phyloP scores from a whole-genome alignment of 1,140 invertebrate species.

The Metopolophium dirhodum region DNA sequence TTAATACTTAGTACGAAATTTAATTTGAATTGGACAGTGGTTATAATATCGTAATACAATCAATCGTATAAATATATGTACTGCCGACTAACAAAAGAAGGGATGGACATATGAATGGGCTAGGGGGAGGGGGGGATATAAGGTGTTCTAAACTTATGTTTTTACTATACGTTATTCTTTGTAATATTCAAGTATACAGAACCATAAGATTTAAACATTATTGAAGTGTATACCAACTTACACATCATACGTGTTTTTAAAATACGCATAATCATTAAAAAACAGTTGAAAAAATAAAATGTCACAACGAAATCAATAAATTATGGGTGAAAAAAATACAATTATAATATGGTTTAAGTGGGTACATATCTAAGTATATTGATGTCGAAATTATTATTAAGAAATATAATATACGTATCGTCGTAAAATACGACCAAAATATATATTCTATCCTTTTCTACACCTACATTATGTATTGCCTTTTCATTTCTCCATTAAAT shows the following conservation, averaged over 20 bases:
- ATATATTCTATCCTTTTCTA: not conserved
- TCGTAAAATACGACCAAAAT: not conserved
- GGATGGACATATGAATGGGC: too few species aligned
- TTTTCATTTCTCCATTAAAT: not conserved
- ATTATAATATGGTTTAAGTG: not conserved
- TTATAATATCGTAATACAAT: too few species aligned
- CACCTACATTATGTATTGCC: not conserved
- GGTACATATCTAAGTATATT: not conserved
- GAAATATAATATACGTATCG: not conserved
- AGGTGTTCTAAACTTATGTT: too few species aligned
- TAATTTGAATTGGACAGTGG: too few species aligned
- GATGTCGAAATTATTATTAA: too few species aligned
- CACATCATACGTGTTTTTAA: not conserved
- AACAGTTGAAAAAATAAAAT: not conserved
- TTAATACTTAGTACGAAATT: too few species aligned
- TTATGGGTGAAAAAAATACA: not conserved
- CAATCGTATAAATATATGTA: too few species aligned
- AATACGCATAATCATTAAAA: not conserved
- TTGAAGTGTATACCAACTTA: not conserved
- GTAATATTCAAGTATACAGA: not conserved
- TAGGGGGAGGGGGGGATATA: too few species aligned
- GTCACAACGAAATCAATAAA: not conserved
- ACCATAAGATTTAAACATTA: not conserved
- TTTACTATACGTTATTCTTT: not conserved
- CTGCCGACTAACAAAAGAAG: too few species aligned